A percentile compares a stretch with the other conserved stretches of the same genome.
These are phyloP conservation scores for Cossypha polioptera DNA, from an alignment of 2,797 vertebrate species.

Conservation along the genomic window DNA sequence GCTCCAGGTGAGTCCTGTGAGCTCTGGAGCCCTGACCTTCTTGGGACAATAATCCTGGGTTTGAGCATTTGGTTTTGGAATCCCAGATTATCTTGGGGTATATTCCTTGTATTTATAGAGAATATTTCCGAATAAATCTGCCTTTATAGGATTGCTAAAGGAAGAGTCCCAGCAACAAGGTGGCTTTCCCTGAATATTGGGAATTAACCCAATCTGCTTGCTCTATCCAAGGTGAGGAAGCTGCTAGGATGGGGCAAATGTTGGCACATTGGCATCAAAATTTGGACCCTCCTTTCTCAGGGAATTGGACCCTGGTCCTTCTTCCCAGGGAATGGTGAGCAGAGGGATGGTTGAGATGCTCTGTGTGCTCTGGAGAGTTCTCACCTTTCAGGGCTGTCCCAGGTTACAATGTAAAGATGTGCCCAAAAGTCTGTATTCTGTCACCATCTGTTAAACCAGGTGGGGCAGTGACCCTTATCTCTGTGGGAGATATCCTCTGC, in stretches of 20 bases:
- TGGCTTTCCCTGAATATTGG: not conserved
- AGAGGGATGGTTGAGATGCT: not conserved
- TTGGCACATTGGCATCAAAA: not conserved
- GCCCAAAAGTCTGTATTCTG: too few relatives aligned
- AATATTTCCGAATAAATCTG: not conserved
- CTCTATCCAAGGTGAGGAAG: not conserved
- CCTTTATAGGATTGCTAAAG: not conserved
- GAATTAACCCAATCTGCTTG: not conserved
- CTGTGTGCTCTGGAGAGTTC: not conserved
- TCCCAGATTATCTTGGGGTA: not conserved
- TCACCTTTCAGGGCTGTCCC: too few relatives aligned
- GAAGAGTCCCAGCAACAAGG: not conserved
- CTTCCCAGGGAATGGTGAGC: not conserved
- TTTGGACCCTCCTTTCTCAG: not conserved
- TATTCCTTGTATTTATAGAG: not conserved
- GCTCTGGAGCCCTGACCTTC: not conserved
- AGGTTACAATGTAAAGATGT: too few relatives aligned
- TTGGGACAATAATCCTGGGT: not conserved
- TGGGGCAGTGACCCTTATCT: too few relatives aligned
- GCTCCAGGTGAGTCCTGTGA: not conserved
- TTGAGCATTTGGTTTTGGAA: not conserved
- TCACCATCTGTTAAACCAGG: too few relatives aligned
- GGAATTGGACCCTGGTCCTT: not conserved
- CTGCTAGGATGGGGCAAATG: not conserved
- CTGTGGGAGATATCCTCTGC: too few relatives aligned